A percentile compares a stretch with the other conserved stretches of the same genome.
phyloP scores from a whole-genome alignment of 2,113 vertebrate genomes.

The Promerops cafer region DNA sequence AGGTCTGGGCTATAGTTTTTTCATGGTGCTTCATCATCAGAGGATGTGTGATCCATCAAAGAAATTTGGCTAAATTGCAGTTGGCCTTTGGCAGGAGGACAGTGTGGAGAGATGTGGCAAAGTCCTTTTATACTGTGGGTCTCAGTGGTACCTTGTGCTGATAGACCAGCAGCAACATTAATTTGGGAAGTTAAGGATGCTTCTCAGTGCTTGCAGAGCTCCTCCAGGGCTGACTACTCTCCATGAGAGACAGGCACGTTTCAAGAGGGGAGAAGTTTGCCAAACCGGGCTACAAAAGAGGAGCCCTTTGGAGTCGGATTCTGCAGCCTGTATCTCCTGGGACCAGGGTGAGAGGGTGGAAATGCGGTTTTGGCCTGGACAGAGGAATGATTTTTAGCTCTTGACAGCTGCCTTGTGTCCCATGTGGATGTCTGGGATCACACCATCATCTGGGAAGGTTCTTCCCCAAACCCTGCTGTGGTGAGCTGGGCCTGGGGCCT shows the following conservation, averaged over 20 bases:
- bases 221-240: neutral
- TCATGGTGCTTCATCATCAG: neutral
- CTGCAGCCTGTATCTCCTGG: neutral
- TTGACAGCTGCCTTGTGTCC: neutral
- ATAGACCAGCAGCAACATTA: neutral
- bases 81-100: neutral
- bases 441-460: neutral
- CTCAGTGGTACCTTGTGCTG: neutral
- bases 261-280: neutral
- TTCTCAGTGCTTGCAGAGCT: neutral
- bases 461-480: neutral
- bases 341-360: neutral
- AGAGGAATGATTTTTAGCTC: neutral
- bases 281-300: neutral
- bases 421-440: rapidly evolving
- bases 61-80: neutral
- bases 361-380: neutral
- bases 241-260: rapidly evolving
- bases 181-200: neutral
- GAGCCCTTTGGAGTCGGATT: neutral
- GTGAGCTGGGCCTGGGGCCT: neutral
- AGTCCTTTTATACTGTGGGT: neutral
- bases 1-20: neutral
- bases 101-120: neutral
- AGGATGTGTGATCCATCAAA: neutral